Conservation (phyloP, 2,888 invertebrate species). For the Agonopterix subpropinquella region DNA sequence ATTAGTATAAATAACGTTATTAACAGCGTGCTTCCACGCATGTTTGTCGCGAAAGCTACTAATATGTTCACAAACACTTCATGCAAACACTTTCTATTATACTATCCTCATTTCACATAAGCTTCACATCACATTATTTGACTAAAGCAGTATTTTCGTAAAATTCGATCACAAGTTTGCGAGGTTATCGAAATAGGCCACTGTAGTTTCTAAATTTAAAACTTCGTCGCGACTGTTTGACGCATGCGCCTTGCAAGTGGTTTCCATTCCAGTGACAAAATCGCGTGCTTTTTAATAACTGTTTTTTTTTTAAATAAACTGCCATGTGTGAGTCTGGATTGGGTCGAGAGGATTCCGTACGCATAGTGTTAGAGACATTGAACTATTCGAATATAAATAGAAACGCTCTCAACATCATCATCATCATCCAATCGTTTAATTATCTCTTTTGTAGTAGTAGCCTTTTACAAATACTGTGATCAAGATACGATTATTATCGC, state of each 20-base stretch:
- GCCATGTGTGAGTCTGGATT: background rate
- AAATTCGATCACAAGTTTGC: no score
- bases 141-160: no score
- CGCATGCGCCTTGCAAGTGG: conserved; percentile 60
- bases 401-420: no score
- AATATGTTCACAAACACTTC: background rate
- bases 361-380: no score
- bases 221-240: conserved; percentile 41
- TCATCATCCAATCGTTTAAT: no score
- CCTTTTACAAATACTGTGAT: no score
- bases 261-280: conserved; percentile 35
- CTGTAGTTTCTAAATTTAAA: conserved; percentile 66
- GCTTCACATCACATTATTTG: no score
- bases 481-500: no score
- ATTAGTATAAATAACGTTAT: background rate
- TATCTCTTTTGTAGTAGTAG: no score
- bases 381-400: no score
- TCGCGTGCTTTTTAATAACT: conserved; percentile 26
- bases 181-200: conserved; percentile 54
- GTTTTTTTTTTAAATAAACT: background rate
- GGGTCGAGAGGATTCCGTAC: background rate
- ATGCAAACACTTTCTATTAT: no score
- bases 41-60: conserved; percentile 2
- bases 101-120: no score
- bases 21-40: conserved; percentile 1